Evolutionary conservation across 2,797 vertebrate genomes (phyloP), one percentile per base, ranked within the genome.

Genomic region (Enteromius unitaeniatus): DNA sequence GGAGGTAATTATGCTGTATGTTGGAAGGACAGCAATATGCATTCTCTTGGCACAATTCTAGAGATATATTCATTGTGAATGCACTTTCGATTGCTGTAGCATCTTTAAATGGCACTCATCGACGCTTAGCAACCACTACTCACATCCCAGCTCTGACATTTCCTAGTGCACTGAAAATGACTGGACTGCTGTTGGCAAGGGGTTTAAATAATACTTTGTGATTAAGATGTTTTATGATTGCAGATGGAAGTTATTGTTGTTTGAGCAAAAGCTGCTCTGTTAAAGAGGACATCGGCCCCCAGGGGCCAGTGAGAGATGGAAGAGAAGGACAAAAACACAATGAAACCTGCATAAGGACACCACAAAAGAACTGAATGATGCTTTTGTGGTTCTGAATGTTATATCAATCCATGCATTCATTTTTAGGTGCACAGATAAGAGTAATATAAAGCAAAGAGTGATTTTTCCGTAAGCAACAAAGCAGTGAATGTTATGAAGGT

Each of bases 21-120:
- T 9, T 19, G 47, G 10, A 47, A 79, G 28, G 69, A 45, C 28
- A 42, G 17, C 51, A 70, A 60, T 78, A 51, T 64, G 49, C 69
- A 55, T 42, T 82, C 55, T 45, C 6, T 55, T 81, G 68, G n/a
- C 67, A 70, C 78, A 58, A 76, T 76, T 76, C 28, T 69, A 23
- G 2, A 34, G 13, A 55, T 9, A 70, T 28, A 53, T 70, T 81
- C 42, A 64, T 62, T 28, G 64, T 42, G 15, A 81, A 85, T 72
- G 73, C 42, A 70, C 53, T 53, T 70, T 58, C 17, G 55, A 75
- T 69, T 77, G 28, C 15, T 10, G 28, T 37, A 58, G 47, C 60
- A 47, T 78, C 51, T 79, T 49, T 76, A 76, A 69, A 69, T 49
- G 70, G 26, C 62, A 85, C 62, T 75, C 51, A 37, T 34, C 6